Percentiles rank a stretch among this genome's conserved stretches.
phyloP scores from a whole-genome alignment of 2,113 vertebrate species.

The Vanacampus margaritifer region DNA sequence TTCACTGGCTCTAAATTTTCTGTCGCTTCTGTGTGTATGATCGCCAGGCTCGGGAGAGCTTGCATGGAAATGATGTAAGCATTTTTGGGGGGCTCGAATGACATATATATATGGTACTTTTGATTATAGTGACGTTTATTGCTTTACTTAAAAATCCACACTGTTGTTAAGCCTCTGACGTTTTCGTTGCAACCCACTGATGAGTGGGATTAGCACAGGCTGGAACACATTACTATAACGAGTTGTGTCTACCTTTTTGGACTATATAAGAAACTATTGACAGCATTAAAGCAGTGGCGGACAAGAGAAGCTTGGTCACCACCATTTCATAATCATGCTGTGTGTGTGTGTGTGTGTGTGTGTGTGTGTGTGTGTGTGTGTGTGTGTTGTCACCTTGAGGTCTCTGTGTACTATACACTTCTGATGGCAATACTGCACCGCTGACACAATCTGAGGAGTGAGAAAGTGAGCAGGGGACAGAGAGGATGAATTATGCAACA shows the following conservation, averaged over 20 bases:
- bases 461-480: conserved; percentile 12
- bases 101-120: neutral
- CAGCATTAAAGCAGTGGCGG: neutral
- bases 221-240: conserved; percentile 32
- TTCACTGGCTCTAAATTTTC: conserved; percentile 55
- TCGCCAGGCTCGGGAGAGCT: neutral
- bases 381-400: conserved; percentile 79
- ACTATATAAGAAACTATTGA: too few relatives aligned
- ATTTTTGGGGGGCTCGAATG: neutral
- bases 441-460: conserved; percentile 84
- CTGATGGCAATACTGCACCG: conserved; percentile 93
- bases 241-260: conserved; percentile 13
- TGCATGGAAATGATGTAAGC: too few relatives aligned
- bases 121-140: conserved; percentile 2
- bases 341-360: conserved; percentile 5
- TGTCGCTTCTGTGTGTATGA: conserved; percentile 11
- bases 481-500: neutral
- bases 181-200: conserved; percentile 21
- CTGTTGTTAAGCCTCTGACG: too few relatives aligned
- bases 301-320: neutral
- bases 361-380: conserved; percentile 6
- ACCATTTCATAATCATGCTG: conserved; percentile 3
- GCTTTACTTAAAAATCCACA: too few relatives aligned
- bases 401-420: conserved; percentile 91
- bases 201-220: conserved; percentile 34